Base-by-base conservation (phyloP, 2,797 vertebrate genomes). In the Acropternis orthonyx region DNA sequence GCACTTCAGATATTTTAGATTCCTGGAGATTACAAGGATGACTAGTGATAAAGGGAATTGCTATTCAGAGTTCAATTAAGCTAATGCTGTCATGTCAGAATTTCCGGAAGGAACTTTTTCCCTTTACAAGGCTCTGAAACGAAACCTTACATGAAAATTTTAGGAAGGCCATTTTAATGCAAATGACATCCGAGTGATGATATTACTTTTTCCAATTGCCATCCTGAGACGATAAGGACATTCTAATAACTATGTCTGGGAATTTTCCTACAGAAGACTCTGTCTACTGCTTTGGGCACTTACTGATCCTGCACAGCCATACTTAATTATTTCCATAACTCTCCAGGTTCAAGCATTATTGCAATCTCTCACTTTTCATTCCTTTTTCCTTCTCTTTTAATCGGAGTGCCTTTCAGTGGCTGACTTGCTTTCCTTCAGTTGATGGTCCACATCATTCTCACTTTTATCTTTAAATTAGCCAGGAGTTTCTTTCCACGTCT, bases 401-500 rank as follows among this genome's bases (percentile, higher is more conserved):
- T 28, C 22, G 1, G 55, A 63, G 26, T 28, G 89, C 61, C 65
- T 85, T 75, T 91, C 87, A 87, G 72, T 34, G 76, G 21, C 27
- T 68, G 68, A 92, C 24, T 89, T 78, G 78, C 58, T 78, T 62
- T 93, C 55, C 55, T 93, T 72, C 69, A 72, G 55, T 7, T 88
- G 78, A 78, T 24, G 58, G 76, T 41, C 66, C 69, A 88, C 1
- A 1, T 83, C 39, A 88, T 77, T 94, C 62, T 48, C 4, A 4
- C 20, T 58, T 89, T 88, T 91, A 67, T 84, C 84, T 90, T 92
- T 79, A 93, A 87, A 92, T 80, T 51, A 87, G 51, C 65, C 84
- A 75, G 61, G 65, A 90, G n/a, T 85, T 95, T 92, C 80, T 91
- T 91, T 54, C 85, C 72, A 62, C 46, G 89, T 77, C 78, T 87